A percentile compares a stretch with the other conserved stretches of the same genome.
phyloP scores from a whole-genome alignment of 2,113 vertebrate species.

The Hyla sarda region DNA sequence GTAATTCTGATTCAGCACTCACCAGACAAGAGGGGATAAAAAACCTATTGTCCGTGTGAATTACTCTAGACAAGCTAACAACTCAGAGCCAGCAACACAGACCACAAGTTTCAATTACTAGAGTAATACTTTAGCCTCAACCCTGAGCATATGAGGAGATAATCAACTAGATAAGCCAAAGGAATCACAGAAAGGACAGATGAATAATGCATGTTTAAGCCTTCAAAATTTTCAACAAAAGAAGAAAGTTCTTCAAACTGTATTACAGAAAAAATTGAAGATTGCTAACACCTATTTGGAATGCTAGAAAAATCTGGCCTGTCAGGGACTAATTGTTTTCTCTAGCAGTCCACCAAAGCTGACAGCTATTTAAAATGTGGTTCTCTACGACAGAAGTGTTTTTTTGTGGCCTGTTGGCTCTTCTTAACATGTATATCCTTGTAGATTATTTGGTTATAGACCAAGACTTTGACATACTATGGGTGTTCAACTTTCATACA shows the following conservation, averaged over 20 bases:
- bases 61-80: slow-evolving; percentile 22
- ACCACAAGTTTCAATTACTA: slow-evolving; percentile 12
- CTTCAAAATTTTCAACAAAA: background rate
- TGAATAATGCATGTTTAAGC: background rate
- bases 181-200: background rate
- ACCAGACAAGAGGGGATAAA: background rate
- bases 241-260: background rate
- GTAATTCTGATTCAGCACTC: slow-evolving; percentile 14
- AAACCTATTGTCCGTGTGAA: slow-evolving; percentile 16
- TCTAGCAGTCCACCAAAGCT: no score
- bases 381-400: no score
- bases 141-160: background rate
- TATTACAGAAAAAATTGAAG: background rate
- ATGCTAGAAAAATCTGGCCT: background rate
- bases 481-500: no score
- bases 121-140: slow-evolving; percentile 30
- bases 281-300: background rate
- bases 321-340: no score
- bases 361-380: no score
- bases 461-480: no score
- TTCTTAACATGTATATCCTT: no score
- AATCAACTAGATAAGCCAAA: slow-evolving; percentile 13
- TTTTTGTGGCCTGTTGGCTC: no score
- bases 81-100: background rate
- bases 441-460: no score